Evolutionary conservation across 2,888 invertebrate species (phyloP).

Genomic region (Galerucella pusilla): DNA sequence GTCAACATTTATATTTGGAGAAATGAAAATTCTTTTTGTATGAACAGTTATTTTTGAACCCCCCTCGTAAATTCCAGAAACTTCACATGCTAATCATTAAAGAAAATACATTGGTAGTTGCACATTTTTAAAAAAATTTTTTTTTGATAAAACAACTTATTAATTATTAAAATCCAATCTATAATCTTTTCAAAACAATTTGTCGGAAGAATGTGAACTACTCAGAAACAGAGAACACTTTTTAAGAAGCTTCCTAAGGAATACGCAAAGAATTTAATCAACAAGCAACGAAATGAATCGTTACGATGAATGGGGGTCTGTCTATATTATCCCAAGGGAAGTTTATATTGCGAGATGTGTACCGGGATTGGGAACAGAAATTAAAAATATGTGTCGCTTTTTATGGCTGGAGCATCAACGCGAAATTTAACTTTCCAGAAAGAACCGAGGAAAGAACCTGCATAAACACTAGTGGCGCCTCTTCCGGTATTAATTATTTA

Average conservation of each 20-base stretch:
- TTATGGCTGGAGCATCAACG: too few species aligned
- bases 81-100: neutral
- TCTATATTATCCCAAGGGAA: slow-evolving; percentile 2
- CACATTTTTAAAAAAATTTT: neutral
- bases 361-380: neutral
- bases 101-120: neutral
- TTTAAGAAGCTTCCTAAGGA: neutral
- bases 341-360: slow-evolving; percentile 2
- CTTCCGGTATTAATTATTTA: too few species aligned
- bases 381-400: neutral
- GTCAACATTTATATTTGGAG: neutral
- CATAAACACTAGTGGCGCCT: too few species aligned
- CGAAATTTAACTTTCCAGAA: too few species aligned
- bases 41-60: neutral
- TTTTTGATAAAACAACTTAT: neutral
- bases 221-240: neutral
- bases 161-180: slow-evolving; percentile 17
- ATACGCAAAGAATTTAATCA: slow-evolving; percentile 15
- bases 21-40: neutral
- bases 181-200: slow-evolving; percentile 14
- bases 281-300: slow-evolving; percentile 13
- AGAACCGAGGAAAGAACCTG: too few species aligned
- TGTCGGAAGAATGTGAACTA: slow-evolving; percentile 2
- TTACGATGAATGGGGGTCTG: slow-evolving; percentile 14
- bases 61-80: neutral